Evolutionary conservation across 2,113 vertebrate genomes (phyloP), one percentile per base, ranked within the genome.

Genomic region (Fregetta grallaria): DNA sequence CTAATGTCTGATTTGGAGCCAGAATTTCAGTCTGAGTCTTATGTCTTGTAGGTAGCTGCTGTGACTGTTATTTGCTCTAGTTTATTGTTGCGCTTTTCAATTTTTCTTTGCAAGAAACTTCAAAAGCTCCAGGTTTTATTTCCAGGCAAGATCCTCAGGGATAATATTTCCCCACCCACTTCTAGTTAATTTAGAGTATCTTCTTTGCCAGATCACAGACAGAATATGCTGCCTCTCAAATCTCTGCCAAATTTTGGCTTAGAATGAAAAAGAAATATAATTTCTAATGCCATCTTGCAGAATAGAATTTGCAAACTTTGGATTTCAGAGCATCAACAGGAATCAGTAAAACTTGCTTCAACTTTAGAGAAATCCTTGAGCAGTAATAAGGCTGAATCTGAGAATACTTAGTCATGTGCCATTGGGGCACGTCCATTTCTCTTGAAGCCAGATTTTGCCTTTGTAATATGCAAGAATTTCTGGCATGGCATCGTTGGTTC

Each of bases 111-210:
- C 82, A 88, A 73, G 45, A 27, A 73, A 90, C 95, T 96, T 95
- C 88, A 96, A 96, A 97, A 94, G 92, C 40, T 93, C 30, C 23
- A 71, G 22, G 59, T 83, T 88, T 95, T 88, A 94, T 94, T 95
- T 95, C 86, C 67, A 93, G 63, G 88, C 67, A 80, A 92, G 79
- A 61, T 94, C 91, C 83, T 95, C 36, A 55, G 95, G 79, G 91
- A 53, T 97, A 96, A 93, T 94, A 94, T 86, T 96, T 96, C 65
- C 44, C 94, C 91, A 83, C 94, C 95, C 75, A 96, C 94, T 94
- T 86, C 19, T 88, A 90, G 71, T 94, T 97, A 95, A 72, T 93
- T 92, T 90, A 79, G 66, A 53, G 27, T 88, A 38, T 88, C 71
- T 49, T 83, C 88, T 88, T 86, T 90, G 86, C 88, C 91, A 96